These are phyloP conservation scores for Atlantisia rogersi DNA, from an alignment of 2,113 vertebrate species.

Conservation along the genomic window DNA sequence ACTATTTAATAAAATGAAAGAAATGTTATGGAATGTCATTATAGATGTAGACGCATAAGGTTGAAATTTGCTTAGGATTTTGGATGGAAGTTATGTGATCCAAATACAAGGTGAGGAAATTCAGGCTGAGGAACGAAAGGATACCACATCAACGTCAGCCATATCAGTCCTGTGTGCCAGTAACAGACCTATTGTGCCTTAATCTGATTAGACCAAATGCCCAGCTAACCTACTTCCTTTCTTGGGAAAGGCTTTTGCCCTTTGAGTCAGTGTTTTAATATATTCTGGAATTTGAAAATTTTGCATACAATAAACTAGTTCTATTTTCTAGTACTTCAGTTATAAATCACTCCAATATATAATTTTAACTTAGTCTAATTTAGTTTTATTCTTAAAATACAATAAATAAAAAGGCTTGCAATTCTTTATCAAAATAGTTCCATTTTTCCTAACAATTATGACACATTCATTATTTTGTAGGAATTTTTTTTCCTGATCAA, in stretches of 20 bases:
- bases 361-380: background rate
- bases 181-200: background rate
- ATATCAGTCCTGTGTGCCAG: background rate
- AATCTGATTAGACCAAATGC: background rate
- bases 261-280: background rate
- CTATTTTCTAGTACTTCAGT: slow-evolving; percentile 2
- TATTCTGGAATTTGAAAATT: background rate
- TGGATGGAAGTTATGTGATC: background rate
- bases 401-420: background rate
- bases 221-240: background rate
- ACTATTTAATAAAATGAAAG: background rate
- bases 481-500: background rate
- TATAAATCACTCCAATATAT: background rate
- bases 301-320: background rate
- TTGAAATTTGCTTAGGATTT: background rate
- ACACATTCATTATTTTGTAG: background rate
- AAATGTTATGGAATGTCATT: accelerated
- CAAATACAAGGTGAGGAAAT: background rate
- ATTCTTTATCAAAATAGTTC: background rate
- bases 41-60: background rate
- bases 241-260: background rate
- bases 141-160: background rate
- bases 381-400: background rate
- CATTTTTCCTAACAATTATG: background rate
- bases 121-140: background rate